Base-by-base conservation (phyloP, 2,888 invertebrate genomes). In the Entomobrya proxima region DNA sequence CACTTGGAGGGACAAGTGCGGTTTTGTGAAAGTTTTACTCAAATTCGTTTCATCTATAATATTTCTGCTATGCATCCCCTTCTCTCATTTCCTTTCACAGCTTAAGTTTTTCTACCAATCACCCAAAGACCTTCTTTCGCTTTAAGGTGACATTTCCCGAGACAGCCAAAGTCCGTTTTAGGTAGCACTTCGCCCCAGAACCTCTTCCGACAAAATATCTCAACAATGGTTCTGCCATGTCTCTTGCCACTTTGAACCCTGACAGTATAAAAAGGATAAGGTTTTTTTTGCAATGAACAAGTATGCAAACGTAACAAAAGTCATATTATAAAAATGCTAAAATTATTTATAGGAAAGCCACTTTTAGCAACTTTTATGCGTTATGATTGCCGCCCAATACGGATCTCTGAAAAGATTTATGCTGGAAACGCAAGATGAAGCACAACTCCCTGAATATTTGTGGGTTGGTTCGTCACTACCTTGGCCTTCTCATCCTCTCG, bases 201-300 rank as follows among this genome's bases (percentile, higher is more conserved):
- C 2, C 2, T 77, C 50, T 13, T 4, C 82, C 24, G 4, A 7
- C 27, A 61, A 21, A 11, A 32, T 24, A 13, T n/a, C n/a, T 9
- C 37, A n/a, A 11, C 35, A 35, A 11, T 88, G 88, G 88, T 37
- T 69, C n/a, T n/a, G n/a, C n/a, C 37, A 82, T 88, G 50, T 88
- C 88, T 4, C 79, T 87, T n/a, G 47, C 80, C 5, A 85, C 85
- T 15, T 47, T 88, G 18, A 61, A 88, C 32, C 44, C 87, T 44
- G 1, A 40, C 4, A 11, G 18, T 9, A 69, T 88, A 27, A 88
- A 88, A 58, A 6, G 50, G 27, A 85, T 88, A 21, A 47, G n/a
- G n/a, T n/a, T n/a, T n/a, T n/a, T n/a, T n/a, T n/a, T n/a, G n/a
- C n/a, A n/a, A n/a, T n/a, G n/a, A n/a, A n/a, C n/a, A n/a, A n/a